phyloP scores from a whole-genome alignment of 2,888 invertebrate genomes.

The Leucophenga montana region DNA sequence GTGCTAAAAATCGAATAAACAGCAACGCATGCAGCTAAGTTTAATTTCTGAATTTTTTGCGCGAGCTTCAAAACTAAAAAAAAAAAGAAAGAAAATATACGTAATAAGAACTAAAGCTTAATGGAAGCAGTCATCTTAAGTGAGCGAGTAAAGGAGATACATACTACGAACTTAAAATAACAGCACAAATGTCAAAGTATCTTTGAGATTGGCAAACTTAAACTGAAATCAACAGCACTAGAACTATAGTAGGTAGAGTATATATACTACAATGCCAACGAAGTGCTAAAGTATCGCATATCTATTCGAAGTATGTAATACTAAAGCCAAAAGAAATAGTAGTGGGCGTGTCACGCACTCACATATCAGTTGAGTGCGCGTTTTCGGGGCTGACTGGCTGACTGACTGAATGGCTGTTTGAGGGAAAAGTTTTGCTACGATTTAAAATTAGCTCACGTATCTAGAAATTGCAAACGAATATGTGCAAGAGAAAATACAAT shows the following conservation, averaged over 20 bases:
- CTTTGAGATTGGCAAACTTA: conserved; percentile 7
- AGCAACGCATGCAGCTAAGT: conserved; percentile 13
- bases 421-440: conserved; percentile 30
- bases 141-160: too few relatives aligned
- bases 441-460: conserved; percentile 66
- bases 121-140: background rate
- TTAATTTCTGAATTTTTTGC: conserved; percentile 4
- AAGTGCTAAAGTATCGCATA: conserved; percentile 12
- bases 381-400: background rate
- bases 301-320: background rate
- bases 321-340: background rate
- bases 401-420: background rate
- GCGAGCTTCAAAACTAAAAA: background rate
- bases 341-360: conserved; percentile 4
- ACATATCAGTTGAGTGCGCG: background rate
- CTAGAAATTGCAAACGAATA: conserved; percentile 63
- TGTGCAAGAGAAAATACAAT: conserved; percentile 26
- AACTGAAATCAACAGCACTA: conserved; percentile 7
- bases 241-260: background rate
- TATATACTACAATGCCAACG: background rate
- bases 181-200: conserved; percentile 10
- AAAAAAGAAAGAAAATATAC: background rate
- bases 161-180: too few relatives aligned
- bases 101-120: conserved; percentile 12
- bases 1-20: background rate